Conservation (phyloP, 2,888 invertebrate species). For the Drosophila percnosoma region DNA sequence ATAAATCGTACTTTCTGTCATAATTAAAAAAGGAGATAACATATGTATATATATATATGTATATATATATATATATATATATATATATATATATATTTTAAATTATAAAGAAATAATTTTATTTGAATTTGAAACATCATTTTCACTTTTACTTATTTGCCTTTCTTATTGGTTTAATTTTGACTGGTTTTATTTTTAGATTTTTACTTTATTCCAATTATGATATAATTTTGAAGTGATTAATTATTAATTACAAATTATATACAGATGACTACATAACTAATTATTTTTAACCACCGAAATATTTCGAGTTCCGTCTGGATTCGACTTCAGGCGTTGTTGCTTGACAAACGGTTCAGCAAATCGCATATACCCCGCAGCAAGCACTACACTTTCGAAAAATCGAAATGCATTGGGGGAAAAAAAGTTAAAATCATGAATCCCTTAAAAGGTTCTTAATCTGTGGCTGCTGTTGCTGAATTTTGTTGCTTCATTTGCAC, state of each 20-base stretch:
- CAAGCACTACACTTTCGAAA: neutral
- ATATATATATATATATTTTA: neutral
- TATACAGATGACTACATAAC: neutral
- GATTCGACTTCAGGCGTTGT: neutral
- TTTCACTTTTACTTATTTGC: accelerated
- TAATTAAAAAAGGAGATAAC: neutral
- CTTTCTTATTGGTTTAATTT: neutral
- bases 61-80: neutral
- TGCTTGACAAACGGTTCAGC: neutral
- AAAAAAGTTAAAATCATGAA: constrained; percentile 70
- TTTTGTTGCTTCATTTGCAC: constrained; percentile 75
- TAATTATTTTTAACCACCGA: neutral
- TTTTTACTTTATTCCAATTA: neutral
- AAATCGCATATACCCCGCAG: constrained; percentile 3
- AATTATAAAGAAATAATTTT: neutral
- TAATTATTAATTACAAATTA: neutral
- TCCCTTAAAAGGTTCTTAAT: constrained; percentile 84
- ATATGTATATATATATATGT: neutral
- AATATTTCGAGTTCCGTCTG: neutral
- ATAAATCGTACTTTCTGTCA: neutral
- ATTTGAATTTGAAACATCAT: neutral
- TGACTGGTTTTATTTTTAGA: neutral
- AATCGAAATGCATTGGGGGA: constrained; percentile 5
- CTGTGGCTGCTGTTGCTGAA: constrained; percentile 78
- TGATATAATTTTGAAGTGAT: neutral